These are phyloP conservation scores for Chloropsis cyanopogon DNA, from an alignment of 2,113 vertebrate species.

Conservation along the genomic window DNA sequence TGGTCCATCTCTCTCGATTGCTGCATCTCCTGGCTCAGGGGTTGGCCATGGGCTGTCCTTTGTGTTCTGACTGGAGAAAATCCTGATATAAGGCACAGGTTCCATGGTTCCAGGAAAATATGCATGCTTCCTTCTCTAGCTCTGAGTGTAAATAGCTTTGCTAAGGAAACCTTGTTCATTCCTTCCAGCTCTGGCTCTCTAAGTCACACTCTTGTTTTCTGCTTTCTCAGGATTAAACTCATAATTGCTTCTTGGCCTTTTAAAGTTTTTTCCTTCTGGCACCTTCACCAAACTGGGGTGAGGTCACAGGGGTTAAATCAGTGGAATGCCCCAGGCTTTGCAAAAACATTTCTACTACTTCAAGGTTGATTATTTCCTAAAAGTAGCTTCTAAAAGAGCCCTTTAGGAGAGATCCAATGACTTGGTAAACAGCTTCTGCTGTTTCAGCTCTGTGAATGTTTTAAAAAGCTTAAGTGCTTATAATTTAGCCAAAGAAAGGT, in stretches of 20 bases:
- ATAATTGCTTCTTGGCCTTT: neutral
- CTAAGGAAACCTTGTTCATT: neutral
- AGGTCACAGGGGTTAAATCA: neutral
- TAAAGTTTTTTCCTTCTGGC: neutral
- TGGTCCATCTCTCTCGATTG: neutral
- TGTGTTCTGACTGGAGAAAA: neutral
- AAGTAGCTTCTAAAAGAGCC: neutral
- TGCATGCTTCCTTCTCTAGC: neutral
- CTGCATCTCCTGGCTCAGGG: neutral
- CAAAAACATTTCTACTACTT: neutral
- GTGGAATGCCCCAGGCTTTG: neutral
- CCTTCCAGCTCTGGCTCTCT: neutral
- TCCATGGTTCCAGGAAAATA: neutral
- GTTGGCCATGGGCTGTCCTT: neutral
- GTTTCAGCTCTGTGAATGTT: neutral
- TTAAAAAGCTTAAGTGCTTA: neutral
- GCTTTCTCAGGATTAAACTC: neutral
- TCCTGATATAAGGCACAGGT: neutral
- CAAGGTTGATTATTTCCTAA: neutral
- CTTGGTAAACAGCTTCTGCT: neutral
- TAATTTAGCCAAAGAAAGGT: neutral
- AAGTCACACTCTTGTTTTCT: neutral
- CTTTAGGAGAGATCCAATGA: neutral
- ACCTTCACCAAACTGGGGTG: neutral
- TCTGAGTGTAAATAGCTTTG: neutral